Base-by-base conservation (phyloP, 1,140 invertebrate species). In the Acromyrmex heyeri region DNA sequence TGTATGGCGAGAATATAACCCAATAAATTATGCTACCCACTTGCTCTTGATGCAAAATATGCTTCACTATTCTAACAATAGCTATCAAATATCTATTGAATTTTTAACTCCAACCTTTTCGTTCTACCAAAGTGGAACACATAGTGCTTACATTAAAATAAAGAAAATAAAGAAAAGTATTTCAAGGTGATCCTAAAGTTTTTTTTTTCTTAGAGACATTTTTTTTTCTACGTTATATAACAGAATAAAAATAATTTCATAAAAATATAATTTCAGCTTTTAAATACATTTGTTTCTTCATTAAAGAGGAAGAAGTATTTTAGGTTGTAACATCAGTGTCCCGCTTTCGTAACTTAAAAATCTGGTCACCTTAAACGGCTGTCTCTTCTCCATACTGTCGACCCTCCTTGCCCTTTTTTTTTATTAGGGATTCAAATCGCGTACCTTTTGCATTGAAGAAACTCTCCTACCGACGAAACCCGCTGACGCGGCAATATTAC, bases 341-440 rank as follows among this genome's bases (percentile, higher is more conserved):
- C 24, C 21, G 10, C 34, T 82, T 82, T 82, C 14, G 24, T 21
- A 48, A 82, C 1, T 72, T n/a, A 44, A 73, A 72, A 73, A 48
- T 83, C 55, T 48, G 55, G 38, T 50, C 27, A 7, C 7, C 38
- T 83, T 73, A 61, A 72, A 62, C 14, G 53, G 8, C 48, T 21
- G 70, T n/a, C 55, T 24, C 53, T 61, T 34, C 34, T 61, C 12
- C 12, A 18, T 24, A 5, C 14, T 12, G 16, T 6, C 50, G 38
- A n/a, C 27, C 44, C n/a, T 44, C 30, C 21, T 50, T 24, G 79
- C 86, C 83, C 76, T 89, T 88, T 44, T 34, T 34, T 34, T 57
- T 89, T 86, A 89, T 59, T 62, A 73, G 55, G 24, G n/a, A 89
- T 82, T 88, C 88, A 72, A 57, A 34, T 77, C 62, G 70, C 64